Evolutionary conservation across 2,797 vertebrate genomes (phyloP), one percentile per base, ranked within the genome.

Genomic region (Poeciliopsis turneri): DNA sequence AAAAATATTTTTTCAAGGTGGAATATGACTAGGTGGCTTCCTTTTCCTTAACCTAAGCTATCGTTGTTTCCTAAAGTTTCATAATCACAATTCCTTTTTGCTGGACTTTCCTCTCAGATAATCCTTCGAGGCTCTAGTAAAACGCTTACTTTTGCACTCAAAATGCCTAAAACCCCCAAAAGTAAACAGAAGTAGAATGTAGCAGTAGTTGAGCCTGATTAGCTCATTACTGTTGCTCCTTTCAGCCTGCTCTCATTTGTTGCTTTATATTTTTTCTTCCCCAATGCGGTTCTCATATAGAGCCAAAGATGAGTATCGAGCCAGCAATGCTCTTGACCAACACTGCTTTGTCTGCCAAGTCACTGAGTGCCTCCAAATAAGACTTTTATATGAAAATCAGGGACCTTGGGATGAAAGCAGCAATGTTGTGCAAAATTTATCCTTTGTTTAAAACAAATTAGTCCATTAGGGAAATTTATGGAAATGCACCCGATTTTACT

Each of bases 381-480:
- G 85, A 95, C 94, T 95, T 95, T 96, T 94, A 95, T 95, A 93
- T 96, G 93, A 96, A 95, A 96, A 96, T 95, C 90, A 95, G 93
- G 70, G 88, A 90, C 89, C 86, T 82, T 79, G 78, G 92, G 95
- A 95, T 95, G 94, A 96, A 96, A 95, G 94, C 89, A 94, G 92
- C 93, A 94, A 92, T 92, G 93, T 92, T 88, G 89, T 87, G 86
- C 90, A 92, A 91, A 94, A 92, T 87, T 84, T 85, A 82, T 92
- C 91, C 89, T 93, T 94, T 95, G 92, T 94, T 89, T 90, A 86
- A 89, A 73, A 87, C 87, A 91, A 91, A 95, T 95, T 93, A 93
- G 89, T 95, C 91, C 94, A 95, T 96, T 96, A 95, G 90, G 94
- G 91, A 95, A 95, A 95, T 96, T 95, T 95, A 96, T 96, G 95